Base-by-base conservation (phyloP, 2,888 invertebrate species). In the Ochropleura leucogaster region DNA sequence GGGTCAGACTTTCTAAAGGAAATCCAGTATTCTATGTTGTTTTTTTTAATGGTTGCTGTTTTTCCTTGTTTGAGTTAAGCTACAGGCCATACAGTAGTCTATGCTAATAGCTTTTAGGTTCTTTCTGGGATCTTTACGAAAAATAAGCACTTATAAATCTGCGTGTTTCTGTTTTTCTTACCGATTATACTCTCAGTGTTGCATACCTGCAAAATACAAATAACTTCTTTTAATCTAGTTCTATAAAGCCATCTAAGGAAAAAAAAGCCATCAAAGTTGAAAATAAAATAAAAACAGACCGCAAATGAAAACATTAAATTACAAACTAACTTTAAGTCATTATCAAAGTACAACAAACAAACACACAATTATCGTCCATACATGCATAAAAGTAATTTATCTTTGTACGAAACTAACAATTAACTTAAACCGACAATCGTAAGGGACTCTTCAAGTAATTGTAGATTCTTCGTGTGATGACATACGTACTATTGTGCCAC, bases 361-460 rank as follows among this genome's bases (percentile, higher is more conserved):
- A 72, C 68, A 77, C 70, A 79, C 73, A 80, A 82, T 86, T 82
- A 74, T 51, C 44, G 76, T 73, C 60, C 47, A 62, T 74, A 72
- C 60, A 77, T 51, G 60, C 46, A 55, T 84, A 44, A 67, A 57
- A 55, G 57, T 69, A 67, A 68, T 72, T 69, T 57, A 47, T 84
- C 49, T 71, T 63, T 68, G 62, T 64, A 67, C 20, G 59, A 67
- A 85, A 68, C 72, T 80, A 76, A 78, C 74, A 87, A 88, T 87
- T 89, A 89, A 83, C 81, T 84, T 62, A 40, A 70, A 80, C 80
- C 81, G 74, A 80, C 90, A 92, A 94, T 94, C 92, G 91, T 88
- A 92, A 87, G 88, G 84, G 90, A 89, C 88, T 81, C 76, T 93
- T 88, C 90, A 85, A 83, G 87, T 93, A 94, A 95, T 93, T 92